phyloP scores from a whole-genome alignment of 2,888 invertebrate genomes.

The Achlya flavicornis region DNA sequence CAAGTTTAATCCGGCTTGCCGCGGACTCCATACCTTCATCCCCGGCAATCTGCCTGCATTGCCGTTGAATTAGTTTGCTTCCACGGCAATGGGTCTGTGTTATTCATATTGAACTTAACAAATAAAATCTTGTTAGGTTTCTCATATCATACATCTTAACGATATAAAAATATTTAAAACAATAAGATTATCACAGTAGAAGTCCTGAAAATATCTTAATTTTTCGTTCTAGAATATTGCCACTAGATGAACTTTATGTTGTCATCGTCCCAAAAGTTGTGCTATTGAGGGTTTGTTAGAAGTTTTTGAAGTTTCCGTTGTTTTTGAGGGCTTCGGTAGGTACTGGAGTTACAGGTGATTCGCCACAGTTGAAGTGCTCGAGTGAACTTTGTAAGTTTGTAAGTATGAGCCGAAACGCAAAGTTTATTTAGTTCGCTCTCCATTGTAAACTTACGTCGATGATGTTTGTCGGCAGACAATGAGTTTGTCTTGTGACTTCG shows the following conservation, averaged over 20 bases:
- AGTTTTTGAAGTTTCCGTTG: slow-evolving; percentile 64
- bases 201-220: too few relatives aligned
- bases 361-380: slow-evolving; percentile 54
- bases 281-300: slow-evolving; percentile 50
- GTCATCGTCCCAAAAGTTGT: slow-evolving; percentile 41
- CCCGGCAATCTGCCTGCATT: slow-evolving; percentile 68
- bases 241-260: slow-evolving; percentile 32
- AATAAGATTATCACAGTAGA: too few relatives aligned
- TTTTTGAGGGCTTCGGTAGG: slow-evolving; percentile 55
- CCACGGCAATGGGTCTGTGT: slow-evolving; percentile 51
- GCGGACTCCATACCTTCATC: slow-evolving; percentile 64
- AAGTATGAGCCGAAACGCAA: slow-evolving; percentile 65
- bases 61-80: slow-evolving; percentile 66
- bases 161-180: too few relatives aligned
- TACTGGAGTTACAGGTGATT: slow-evolving; percentile 63
- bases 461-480: slow-evolving; percentile 63
- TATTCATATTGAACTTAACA: background rate
- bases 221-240: slow-evolving; percentile 10
- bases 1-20: slow-evolving; percentile 79
- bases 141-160: too few relatives aligned
- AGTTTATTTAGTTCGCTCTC: slow-evolving; percentile 61
- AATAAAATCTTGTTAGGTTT: too few relatives aligned
- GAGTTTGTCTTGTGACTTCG: slow-evolving; percentile 69
- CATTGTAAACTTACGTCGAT: slow-evolving; percentile 63
- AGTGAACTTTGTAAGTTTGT: slow-evolving; percentile 59